phyloP scores from a whole-genome alignment of 2,113 vertebrate genomes.

The Stomatorhinus ivindoensis region DNA sequence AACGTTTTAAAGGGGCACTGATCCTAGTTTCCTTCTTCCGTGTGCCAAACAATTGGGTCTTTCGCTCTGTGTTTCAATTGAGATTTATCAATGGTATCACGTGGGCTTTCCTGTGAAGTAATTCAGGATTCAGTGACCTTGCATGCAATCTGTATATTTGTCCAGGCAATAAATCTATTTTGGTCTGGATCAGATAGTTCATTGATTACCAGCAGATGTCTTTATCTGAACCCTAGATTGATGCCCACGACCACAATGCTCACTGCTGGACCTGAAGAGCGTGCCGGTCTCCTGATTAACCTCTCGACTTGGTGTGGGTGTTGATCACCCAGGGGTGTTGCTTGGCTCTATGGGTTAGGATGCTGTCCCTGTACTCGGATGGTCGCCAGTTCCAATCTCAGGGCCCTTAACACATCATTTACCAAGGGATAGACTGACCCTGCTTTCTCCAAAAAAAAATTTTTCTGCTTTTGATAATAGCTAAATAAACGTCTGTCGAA shows the following conservation, averaged over 20 bases:
- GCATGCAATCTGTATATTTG: neutral
- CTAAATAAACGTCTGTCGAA: neutral
- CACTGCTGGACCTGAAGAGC: neutral
- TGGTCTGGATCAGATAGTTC: neutral
- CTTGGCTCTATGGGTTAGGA: neutral
- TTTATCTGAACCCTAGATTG: neutral
- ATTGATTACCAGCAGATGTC: neutral
- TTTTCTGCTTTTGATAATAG: neutral
- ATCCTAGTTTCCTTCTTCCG: neutral
- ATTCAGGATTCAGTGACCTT: neutral
- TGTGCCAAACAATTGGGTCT: neutral
- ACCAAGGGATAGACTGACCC: neutral
- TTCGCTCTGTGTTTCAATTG: neutral
- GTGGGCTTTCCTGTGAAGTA: neutral
- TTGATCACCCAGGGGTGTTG: neutral
- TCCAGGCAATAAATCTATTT: neutral
- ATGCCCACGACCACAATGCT: neutral
- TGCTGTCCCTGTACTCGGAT: neutral
- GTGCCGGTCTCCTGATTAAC: neutral
- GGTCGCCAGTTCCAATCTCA: neutral
- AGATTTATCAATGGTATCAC: neutral
- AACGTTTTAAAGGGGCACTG: constrained; percentile 18
- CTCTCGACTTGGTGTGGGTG: neutral
- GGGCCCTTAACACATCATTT: neutral
- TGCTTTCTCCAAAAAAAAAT: neutral